A percentile compares a stretch with the other conserved stretches of the same genome.
Evolutionary conservation across 1,140 invertebrate species (phyloP).

Genomic region (Dendrolimus punctatus): DNA sequence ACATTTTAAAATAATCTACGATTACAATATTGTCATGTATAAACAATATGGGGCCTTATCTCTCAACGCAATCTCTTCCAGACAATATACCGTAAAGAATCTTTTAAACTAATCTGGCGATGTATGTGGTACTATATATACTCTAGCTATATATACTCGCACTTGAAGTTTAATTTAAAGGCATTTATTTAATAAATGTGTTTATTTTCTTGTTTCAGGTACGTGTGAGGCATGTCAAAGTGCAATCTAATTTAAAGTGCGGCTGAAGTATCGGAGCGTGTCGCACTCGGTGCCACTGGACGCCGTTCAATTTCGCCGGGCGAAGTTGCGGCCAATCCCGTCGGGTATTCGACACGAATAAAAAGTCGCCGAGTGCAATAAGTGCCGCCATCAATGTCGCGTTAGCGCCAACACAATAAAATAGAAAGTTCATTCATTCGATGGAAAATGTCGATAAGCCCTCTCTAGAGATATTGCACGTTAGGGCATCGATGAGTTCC

Average conservation of each 20-base stretch:
- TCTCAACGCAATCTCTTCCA: too few relatives aligned
- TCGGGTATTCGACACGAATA: conserved; percentile 28
- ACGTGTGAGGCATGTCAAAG: conserved; percentile 12
- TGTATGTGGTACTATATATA: too few relatives aligned
- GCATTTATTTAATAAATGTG: background rate
- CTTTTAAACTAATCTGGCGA: too few relatives aligned
- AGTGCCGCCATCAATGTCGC: conserved; percentile 54
- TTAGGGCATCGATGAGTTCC: background rate
- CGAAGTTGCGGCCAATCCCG: conserved; percentile 29
- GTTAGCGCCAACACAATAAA: conserved; percentile 63
- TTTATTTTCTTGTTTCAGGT: conserved; percentile 28
- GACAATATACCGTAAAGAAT: too few relatives aligned
- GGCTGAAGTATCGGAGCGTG: background rate
- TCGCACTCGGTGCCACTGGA: conserved; percentile 15
- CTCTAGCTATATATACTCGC: too few relatives aligned
- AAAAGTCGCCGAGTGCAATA: conserved; percentile 55
- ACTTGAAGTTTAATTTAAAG: too few relatives aligned
- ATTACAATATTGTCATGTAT: too few relatives aligned
- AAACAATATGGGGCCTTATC: too few relatives aligned
- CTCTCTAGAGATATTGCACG: conserved; percentile 3
- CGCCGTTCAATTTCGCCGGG: conserved; percentile 28
- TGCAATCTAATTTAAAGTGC: conserved; percentile 8
- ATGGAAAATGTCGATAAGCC: conserved; percentile 26
- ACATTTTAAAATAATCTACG: too few relatives aligned
- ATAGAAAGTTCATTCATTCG: conserved; percentile 48